Base-by-base conservation (phyloP, 2,797 vertebrate genomes). In the Girardinus metallicus region DNA sequence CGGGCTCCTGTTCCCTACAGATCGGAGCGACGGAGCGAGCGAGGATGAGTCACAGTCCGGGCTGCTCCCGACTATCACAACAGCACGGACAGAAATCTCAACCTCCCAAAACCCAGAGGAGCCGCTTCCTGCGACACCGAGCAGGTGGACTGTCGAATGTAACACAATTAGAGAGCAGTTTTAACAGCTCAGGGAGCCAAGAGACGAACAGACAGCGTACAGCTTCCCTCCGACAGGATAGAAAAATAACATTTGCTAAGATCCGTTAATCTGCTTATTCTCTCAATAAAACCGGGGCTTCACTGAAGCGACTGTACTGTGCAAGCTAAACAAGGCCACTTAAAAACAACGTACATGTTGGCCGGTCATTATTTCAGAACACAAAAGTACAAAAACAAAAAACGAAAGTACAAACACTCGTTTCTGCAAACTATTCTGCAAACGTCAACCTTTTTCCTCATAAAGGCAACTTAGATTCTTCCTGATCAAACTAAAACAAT, bases 241-340 rank as follows among this genome's bases (percentile, higher is more conserved):
- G 77, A 95, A 95, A 96, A 95, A 95, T 94, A 93, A 92, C 86
- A 91, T 92, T 82, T 87, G 83, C 87, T n/a, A 15, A 82, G 23
- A 55, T 39, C 15, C 12, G 81, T 80, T 80, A 39, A 53, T 89
- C 83, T 80, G 83, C 78, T 83, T 79, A 79, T n/a, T 11, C 1
- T 83, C 72, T 79, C 82, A 18, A 80, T 88, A 81, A 79, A 88
- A 87, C 81, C 26, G 57, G 85, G 80, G 93, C 94, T 92, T 95
- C 92, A 91, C 81, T 92, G 89, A 95, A 95, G 94, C 93, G 73
- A 87, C 83, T 89, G 81, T 85, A 79, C 76, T 90, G 88, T 91
- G 91, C 91, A 91, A 93, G 86, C 85, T 89, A 93, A 92, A 94
- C 94, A 95, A 95, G 94, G 93, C 92, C 95, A 95, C 94, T 95